Base-by-base conservation (phyloP, 2,113 vertebrate genomes). In the Syngnathus floridae region DNA sequence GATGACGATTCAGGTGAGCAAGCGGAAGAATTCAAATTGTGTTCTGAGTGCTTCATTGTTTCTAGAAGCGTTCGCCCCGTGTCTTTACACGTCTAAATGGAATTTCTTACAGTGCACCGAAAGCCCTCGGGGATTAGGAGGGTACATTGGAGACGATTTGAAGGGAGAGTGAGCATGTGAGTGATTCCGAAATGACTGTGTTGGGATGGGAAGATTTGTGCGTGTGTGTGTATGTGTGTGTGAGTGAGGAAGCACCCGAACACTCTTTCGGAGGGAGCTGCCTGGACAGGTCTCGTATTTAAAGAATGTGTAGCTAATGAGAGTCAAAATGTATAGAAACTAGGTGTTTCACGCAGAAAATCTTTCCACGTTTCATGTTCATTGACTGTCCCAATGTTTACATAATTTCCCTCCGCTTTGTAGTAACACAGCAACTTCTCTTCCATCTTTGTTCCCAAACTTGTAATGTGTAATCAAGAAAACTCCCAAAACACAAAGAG, bases 101-200 rank as follows among this genome's bases (percentile, higher is more conserved):
- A 80, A 84, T 85, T 64, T 71, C 62, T 77, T 64, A 64, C 76
- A 80, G 81, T 72, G 62, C 69, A 84, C 43, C 38, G 62, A 55
- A 80, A 62, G 56, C 71, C 76, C 66, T 35, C 63, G 52, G 79
- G 76, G 57, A 60, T 58, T 19, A 40, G 59, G 60, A 58, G 65
- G 64, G 11, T 37, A 64, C 46, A 36, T 66, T 77, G 61, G 61
- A 73, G 68, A 12, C 19, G 7, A 75, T 81, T 58, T 80, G 62
- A 62, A 72, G 64, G 57, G 41, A 68, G 73, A 63, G 64, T 5
- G 26, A 70, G 71, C 52, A 35, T 16, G 48, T 71, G 63, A 68
- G 68, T 62, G 65, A 67, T 68, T 13, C 68, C 56, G 54, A 60
- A 60, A 60, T 37, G 56, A 58, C 36, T 58, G 69, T 74, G 64